phyloP scores from a whole-genome alignment of 64 coral and sea anemone genomes.

The Cladopsammia gracilis region DNA sequence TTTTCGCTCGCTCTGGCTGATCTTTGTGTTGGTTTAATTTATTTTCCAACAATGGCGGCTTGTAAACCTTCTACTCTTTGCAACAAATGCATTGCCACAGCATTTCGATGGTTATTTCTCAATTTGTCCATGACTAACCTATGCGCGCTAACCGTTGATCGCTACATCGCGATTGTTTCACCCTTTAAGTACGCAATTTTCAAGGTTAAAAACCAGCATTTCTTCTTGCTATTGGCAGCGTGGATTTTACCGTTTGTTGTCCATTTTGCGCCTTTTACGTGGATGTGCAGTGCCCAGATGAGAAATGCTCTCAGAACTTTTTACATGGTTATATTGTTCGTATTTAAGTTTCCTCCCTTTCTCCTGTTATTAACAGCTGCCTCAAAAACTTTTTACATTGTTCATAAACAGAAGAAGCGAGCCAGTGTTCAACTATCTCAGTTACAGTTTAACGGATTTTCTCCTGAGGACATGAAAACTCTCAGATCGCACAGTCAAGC shows the following conservation, averaged over 20 bases:
- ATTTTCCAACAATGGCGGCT: too few species aligned
- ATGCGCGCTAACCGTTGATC: slow-evolving; percentile 50
- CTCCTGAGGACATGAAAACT: background rate
- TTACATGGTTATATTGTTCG: background rate
- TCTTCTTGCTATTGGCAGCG: background rate
- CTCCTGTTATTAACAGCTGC: background rate
- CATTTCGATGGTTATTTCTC: background rate
- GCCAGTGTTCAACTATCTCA: background rate
- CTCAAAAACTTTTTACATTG: background rate
- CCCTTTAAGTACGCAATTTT: slow-evolving; percentile 28
- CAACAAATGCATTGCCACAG: background rate
- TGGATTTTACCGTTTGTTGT: slow-evolving; percentile 50
- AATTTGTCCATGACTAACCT: slow-evolving; percentile 43
- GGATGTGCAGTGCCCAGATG: background rate
- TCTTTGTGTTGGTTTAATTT: too few species aligned
- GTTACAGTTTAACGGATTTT: background rate
- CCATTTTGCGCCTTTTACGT: background rate
- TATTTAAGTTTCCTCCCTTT: background rate
- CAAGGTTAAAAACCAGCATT: slow-evolving; percentile 8
- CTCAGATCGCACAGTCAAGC: background rate
- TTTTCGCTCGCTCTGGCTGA: background rate
- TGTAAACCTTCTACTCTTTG: background rate
- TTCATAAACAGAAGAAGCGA: background rate
- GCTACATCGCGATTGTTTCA: slow-evolving; percentile 46
- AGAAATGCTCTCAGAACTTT: background rate